Percentiles rank a stretch among this genome's conserved stretches.
Conservation (phyloP, 2,113 vertebrate species). For the Phrynocephalus versicolor region DNA sequence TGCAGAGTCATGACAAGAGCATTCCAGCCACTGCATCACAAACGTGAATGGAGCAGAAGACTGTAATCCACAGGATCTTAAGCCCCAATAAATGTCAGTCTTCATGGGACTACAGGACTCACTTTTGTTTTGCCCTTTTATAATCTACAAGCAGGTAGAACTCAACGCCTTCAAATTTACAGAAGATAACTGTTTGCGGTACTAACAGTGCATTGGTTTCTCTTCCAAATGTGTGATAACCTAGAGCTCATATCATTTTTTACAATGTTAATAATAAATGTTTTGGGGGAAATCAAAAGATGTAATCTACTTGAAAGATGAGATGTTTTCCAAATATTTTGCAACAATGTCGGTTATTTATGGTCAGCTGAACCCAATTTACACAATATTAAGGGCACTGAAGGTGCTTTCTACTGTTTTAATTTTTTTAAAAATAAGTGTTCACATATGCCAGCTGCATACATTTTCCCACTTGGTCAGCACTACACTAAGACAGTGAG, state of each 20-base stretch:
- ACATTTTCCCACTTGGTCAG: not conserved
- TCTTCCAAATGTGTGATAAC: not conserved
- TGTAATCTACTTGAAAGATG: constrained; percentile 12
- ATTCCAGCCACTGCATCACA: no score
- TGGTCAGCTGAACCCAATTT: not conserved
- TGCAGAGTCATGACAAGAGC: no score
- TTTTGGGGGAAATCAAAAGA: not conserved
- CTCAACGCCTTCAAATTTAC: constrained; percentile 67
- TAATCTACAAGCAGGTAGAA: constrained; percentile 50
- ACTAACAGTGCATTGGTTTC: constrained; percentile 47
- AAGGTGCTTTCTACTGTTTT: not conserved
- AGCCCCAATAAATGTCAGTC: not conserved
- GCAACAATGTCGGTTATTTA: constrained; percentile 21
- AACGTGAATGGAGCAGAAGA: not conserved
- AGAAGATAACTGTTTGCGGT: constrained; percentile 44
- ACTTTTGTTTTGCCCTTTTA: not conserved
- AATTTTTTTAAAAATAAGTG: not conserved
- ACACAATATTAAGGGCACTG: not conserved
- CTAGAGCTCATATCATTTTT: not conserved
- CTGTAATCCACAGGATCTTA: not conserved
- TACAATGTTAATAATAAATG: not conserved
- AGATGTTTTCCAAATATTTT: constrained; percentile 18
- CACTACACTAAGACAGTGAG: not conserved
- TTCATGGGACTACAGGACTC: not conserved
- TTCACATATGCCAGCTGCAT: not conserved